Base-by-base conservation (phyloP, 1,140 invertebrate species). In the Bombus fervidus region DNA sequence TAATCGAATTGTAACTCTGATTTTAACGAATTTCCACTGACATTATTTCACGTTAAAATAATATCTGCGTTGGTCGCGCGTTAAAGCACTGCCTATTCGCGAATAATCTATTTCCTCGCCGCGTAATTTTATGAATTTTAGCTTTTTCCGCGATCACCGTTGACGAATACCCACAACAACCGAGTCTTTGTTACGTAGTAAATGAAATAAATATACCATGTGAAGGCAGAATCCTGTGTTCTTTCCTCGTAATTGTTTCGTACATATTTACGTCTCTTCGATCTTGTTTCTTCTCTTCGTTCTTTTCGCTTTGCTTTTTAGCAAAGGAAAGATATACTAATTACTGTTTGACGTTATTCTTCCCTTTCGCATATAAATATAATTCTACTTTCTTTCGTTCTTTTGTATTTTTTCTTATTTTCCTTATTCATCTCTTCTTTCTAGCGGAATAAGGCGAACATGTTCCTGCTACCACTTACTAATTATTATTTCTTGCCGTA, bases 1-100 rank as follows among this genome's bases (percentile, higher is more conserved):
- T 84, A 84, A 89, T 87, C 77, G 87, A 89, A 89, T 76, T 84
- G 84, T 69, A 80, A 83, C 72, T 66, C 75, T 72, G 84, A 89
- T 89, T 89, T 68, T 86, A 86, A 89, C 85, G 81, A 89, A 89
- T 73, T 77, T 77, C 53, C 72, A 34, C 41, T n/a, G 79, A 57
- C 59, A 68, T 81, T 75, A 81, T 85, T 81, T 53, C 41, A 2
- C 39, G 66, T 59, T 86, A 68, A 73, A 89, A 69, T 81, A 81
- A 89, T 83, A 89, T 81, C 53, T 57, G 10, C 25, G n/a, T 43
- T 10, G 25, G 25, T 31, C 34, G 47, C 25, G 28, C 43, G 0
- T 68, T 62, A 75, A 79, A 82, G 43, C n/a, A 10, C n/a, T 4
- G 18, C 22, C 37, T 62, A 64, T 73, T 72, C 53, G 34, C 31